A percentile compares a stretch with the other conserved stretches of the same genome.
phyloP scores from a whole-genome alignment of 2,888 invertebrate species.

The Leucania comma region DNA sequence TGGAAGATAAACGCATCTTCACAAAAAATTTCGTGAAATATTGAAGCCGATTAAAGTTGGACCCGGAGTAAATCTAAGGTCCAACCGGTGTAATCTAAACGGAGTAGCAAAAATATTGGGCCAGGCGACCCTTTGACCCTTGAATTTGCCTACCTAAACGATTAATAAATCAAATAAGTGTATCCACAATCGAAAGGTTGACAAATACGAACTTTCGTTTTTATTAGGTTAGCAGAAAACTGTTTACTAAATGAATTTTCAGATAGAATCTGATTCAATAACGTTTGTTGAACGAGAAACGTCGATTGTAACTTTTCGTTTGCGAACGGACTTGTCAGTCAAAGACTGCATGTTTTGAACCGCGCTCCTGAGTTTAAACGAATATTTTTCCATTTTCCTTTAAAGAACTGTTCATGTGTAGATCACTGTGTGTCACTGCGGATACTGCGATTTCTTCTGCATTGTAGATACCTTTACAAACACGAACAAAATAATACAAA shows the following conservation, averaged over 20 bases:
- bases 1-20: conserved; percentile 35
- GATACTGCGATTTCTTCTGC: conserved; percentile 14
- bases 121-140: conserved; percentile 47
- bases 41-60: conserved; percentile 51
- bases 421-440: not conserved
- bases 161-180: conserved; percentile 63
- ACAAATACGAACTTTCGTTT: conserved; percentile 47
- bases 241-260: conserved; percentile 20
- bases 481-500: not conserved
- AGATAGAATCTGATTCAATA: conserved; percentile 17
- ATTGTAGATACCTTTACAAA: conserved; percentile 5
- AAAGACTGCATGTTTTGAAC: conserved; percentile 37
- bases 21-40: conserved; percentile 44
- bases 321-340: conserved; percentile 33
- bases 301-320: conserved; percentile 19
- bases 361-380: not conserved
- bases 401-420: conserved; percentile 8
- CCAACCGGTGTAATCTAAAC: conserved; percentile 51
- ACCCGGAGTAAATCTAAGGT: conserved; percentile 51
- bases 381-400: conserved; percentile 29
- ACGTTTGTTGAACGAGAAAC: conserved; percentile 21
- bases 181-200: conserved; percentile 47
- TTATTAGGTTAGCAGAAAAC: conserved; percentile 25
- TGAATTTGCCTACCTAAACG: conserved; percentile 56
- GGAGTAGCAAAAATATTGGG: conserved; percentile 56